These are phyloP conservation scores for Tragopan temminckii DNA, from an alignment of 2,797 vertebrate genomes.

Conservation along the genomic window DNA sequence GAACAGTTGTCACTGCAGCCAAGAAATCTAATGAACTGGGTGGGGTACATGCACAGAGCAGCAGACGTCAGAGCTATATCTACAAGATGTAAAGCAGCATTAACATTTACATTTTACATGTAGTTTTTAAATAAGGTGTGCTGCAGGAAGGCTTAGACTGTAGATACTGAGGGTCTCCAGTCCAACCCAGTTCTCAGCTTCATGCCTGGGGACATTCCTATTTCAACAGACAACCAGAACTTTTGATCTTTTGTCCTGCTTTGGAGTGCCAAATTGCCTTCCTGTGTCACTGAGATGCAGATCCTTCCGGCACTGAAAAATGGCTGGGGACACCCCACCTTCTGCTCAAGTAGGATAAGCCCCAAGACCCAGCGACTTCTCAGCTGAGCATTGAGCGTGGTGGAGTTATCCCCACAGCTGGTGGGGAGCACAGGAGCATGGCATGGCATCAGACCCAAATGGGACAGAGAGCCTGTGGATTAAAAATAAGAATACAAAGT, in stretches of 20 bases:
- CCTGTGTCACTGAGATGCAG: not conserved
- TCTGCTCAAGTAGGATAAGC: not conserved
- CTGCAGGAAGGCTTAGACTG: not conserved
- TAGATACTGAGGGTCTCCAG: fast-evolving
- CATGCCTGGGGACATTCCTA: not conserved
- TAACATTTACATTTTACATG: not conserved
- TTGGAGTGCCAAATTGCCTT: not conserved
- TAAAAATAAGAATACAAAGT: not conserved
- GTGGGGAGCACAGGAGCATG: too few species aligned
- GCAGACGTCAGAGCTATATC: not conserved
- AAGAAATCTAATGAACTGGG: not conserved
- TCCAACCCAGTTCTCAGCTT: not conserved
- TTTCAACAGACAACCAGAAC: not conserved
- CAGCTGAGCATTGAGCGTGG: not conserved
- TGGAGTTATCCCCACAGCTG: not conserved
- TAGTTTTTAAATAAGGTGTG: not conserved
- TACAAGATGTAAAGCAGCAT: not conserved
- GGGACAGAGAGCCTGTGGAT: not conserved
- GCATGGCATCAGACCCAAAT: not conserved
- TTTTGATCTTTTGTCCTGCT: not conserved
- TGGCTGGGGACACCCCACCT: not conserved
- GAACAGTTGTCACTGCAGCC: not conserved
- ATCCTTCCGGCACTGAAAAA: not conserved
- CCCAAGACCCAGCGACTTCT: not conserved
- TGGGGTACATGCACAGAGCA: fast-evolving